Percentiles rank a stretch among this genome's conserved stretches.
These are phyloP conservation scores for Lagopus leucura DNA, from an alignment of 2,113 vertebrate species.

Conservation along the genomic window DNA sequence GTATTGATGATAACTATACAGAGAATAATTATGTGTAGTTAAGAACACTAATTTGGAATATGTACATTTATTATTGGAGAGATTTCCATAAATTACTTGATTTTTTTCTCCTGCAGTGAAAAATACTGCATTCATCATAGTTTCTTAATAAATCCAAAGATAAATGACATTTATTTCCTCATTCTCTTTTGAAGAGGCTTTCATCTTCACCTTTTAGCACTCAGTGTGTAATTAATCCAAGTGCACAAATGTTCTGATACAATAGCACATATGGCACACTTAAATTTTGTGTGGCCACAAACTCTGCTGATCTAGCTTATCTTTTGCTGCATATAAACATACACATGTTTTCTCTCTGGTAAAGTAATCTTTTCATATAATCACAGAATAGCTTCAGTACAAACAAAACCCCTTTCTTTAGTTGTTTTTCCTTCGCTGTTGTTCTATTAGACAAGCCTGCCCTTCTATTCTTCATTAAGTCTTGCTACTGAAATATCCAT, in stretches of 20 bases:
- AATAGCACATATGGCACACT: not conserved
- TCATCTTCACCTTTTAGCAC: not conserved
- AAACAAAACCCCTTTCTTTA: not conserved
- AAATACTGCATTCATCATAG: not conserved
- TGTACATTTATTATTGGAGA: not conserved
- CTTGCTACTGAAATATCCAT: not conserved
- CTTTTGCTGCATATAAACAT: not conserved
- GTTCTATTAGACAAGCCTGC: not conserved
- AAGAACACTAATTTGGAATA: constrained; percentile 16
- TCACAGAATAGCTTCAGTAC: not conserved
- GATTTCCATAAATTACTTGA: constrained; percentile 2
- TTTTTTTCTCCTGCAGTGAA: not conserved
- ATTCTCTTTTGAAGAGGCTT: not conserved
- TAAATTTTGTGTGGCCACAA: not conserved
- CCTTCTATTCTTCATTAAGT: not conserved
- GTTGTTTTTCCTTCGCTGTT: not conserved
- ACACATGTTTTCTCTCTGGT: not conserved
- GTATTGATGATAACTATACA: constrained; percentile 1
- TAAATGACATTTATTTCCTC: not conserved
- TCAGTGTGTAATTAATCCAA: not conserved
- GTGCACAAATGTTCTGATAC: not conserved
- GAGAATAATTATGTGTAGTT: constrained; percentile 37
- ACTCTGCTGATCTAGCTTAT: not conserved
- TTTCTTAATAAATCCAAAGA: not conserved
- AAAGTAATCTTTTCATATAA: not conserved